phyloP scores from a whole-genome alignment of 2,888 invertebrate genomes.

The Eilema sororculum region DNA sequence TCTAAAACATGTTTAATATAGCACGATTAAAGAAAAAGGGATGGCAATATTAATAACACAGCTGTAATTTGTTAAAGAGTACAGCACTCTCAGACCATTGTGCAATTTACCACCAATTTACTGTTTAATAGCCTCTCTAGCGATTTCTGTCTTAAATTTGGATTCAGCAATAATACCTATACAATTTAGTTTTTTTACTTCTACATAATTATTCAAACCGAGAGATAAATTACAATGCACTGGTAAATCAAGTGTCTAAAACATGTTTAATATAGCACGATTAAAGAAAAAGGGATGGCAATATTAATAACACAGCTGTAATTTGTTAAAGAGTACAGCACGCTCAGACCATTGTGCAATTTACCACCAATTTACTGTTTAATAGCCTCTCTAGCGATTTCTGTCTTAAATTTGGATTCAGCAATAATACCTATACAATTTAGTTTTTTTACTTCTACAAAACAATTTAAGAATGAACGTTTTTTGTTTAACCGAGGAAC shows the following conservation, averaged over 20 bases:
- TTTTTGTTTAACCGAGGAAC: not conserved
- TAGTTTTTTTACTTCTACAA: not conserved
- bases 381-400: not conserved
- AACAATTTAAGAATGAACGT: not conserved
- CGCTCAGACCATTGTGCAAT: not conserved
- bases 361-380: too few species aligned
- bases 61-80: not conserved
- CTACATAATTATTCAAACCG: not conserved
- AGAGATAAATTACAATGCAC: not conserved
- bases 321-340: not conserved
- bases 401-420: not conserved
- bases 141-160: not conserved
- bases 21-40: not conserved
- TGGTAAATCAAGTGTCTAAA: not conserved
- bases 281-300: not conserved
- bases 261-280: not conserved
- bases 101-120: not conserved
- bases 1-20: not conserved
- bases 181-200: not conserved
- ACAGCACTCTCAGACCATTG: not conserved
- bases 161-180: not conserved
- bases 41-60: not conserved
- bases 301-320: not conserved
- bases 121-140: constrained; percentile 9
- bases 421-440: not conserved